Percentiles rank a stretch among this genome's conserved stretches.
Conservation (phyloP, 2,113 vertebrate genomes). For the Brachypteracias leptosomus region DNA sequence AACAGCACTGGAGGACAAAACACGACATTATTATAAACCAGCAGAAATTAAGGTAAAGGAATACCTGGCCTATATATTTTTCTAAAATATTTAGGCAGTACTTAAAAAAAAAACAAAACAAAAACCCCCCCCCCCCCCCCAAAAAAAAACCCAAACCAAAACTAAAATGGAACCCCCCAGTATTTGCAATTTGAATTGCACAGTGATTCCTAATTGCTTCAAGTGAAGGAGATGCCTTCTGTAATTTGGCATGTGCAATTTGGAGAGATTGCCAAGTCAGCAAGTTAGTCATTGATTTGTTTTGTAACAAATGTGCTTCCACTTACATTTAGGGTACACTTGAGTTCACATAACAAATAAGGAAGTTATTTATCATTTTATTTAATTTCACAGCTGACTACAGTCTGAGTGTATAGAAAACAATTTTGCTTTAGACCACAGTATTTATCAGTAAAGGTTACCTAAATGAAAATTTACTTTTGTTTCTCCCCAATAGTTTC, state of each 20-base stretch:
- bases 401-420: conserved; percentile 26
- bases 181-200: not conserved
- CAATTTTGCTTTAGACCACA: conserved; percentile 26
- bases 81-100: not conserved
- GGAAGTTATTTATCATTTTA: conserved; percentile 59
- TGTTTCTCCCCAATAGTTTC: not conserved
- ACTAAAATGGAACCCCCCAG: not conserved
- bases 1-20: conserved; percentile 89
- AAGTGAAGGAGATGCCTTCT: not conserved
- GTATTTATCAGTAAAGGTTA: conserved; percentile 15
- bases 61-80: not conserved
- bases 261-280: not conserved
- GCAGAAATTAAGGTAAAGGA: conserved; percentile 95
- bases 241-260: not conserved
- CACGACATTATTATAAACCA: conserved; percentile 90
- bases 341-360: conserved; percentile 45
- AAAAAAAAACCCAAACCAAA: not conserved
- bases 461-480: conserved; percentile 27
- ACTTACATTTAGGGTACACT: conserved; percentile 18
- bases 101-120: not conserved
- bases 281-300: not conserved
- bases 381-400: conserved; percentile 71
- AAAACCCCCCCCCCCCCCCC: not conserved
- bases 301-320: conserved; percentile 42
- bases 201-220: not conserved